Base-by-base conservation (phyloP, 1,140 invertebrate genomes). In the Hycleus cichorii region DNA sequence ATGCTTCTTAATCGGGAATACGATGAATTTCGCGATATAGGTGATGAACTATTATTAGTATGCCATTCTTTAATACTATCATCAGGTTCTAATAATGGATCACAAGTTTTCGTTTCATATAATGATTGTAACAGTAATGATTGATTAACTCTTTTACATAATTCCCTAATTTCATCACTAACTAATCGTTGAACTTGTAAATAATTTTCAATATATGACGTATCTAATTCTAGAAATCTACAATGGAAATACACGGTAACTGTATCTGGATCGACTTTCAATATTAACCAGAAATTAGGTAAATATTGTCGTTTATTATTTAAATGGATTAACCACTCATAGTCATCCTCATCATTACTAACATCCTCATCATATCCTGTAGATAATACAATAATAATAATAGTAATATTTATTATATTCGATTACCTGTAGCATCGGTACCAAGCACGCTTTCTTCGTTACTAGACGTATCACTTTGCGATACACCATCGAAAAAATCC, bases 221-320 rank as follows among this genome's bases (percentile, higher is more conserved):
- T 80, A 7, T 74, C 66, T 38, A 82, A 67, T 65, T 83, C 80
- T 10, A 82, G 60, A 68, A 82, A 83, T 59, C 81, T 80, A 58
- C 81, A 84, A 57, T 91, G 89, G 70, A 89, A 90, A 71, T 84
- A 90, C 8, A 86, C 73, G 44, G 81, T 80, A 2, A 89, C 85
- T 44, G 78, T 71, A 60, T 81, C 78, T 43, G 74, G 67, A 53
- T 80, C 77, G 10, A 90, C 76, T 58, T 79, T 78, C 63, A 89
- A 73, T 47, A 90, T 85, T 1, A 90, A 73, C 89, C 89, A 91
- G 72, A 90, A 90, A 66, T 86, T 83, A 0, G 87, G 86, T n/a
- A 87, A 66, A 12, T 72, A 62, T 24, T 76, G 72, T 54, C 78
- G 70, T 46, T 77, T 78, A 42, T 74, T 76, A 55, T 82, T 79